Evolutionary conservation across 2,797 vertebrate species (phyloP).

Genomic region (Myotis pilosus): DNA sequence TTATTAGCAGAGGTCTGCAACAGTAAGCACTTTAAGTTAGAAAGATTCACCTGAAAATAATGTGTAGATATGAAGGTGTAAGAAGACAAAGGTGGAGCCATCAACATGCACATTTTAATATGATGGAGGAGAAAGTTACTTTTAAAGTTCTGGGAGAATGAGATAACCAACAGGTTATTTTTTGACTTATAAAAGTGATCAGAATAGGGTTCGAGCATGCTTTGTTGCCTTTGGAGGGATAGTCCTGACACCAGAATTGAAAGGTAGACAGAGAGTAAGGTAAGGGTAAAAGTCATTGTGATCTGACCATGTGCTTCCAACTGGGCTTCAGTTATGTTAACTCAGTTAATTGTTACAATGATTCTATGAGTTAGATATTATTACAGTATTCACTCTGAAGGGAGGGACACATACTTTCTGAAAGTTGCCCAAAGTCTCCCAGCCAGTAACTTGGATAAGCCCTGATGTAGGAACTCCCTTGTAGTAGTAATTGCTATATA

Average conservation of each 20-base stretch:
- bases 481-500: fast-evolving
- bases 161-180: neutral
- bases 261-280: neutral
- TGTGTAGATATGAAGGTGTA: neutral
- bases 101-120: neutral
- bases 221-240: neutral
- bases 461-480: fast-evolving
- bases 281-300: neutral
- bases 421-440: neutral
- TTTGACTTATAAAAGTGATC: neutral
- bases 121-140: neutral
- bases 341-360: neutral
- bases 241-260: neutral
- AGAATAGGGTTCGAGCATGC: neutral
- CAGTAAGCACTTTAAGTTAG: neutral
- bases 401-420: neutral
- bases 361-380: neutral
- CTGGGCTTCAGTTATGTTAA: fast-evolving
- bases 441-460: neutral
- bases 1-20: neutral
- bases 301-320: neutral
- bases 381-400: neutral
- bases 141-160: neutral
- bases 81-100: neutral
- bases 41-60: neutral